Conservation (phyloP, 2,797 vertebrate genomes). For the Thripadectes ignobilis region DNA sequence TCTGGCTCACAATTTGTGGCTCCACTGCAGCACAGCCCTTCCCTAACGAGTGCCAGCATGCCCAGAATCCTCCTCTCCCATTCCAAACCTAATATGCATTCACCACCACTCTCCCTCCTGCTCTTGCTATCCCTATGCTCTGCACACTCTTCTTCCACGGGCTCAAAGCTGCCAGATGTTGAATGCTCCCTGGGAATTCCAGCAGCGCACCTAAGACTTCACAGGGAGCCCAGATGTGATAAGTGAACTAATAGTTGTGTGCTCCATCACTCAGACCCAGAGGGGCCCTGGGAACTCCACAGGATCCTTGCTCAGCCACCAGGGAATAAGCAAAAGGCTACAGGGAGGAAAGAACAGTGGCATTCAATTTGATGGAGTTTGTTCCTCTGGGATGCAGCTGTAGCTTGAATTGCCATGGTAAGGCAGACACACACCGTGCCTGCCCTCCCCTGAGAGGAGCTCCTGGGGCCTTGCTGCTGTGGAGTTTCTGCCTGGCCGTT, state of each 20-base stretch:
- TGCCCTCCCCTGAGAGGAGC: background rate
- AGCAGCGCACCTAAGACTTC: background rate
- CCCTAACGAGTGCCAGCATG: background rate
- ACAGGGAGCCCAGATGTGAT: background rate
- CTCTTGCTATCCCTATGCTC: fast-evolving
- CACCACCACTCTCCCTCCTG: background rate
- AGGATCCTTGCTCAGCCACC: background rate
- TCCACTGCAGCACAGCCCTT: background rate
- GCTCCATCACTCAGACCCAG: background rate
- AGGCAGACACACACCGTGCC: background rate
- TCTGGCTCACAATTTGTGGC: background rate
- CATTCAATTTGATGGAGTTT: background rate
- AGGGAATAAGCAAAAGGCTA: background rate
- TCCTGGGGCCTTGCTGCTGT: background rate
- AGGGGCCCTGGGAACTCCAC: background rate
- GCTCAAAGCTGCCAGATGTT: background rate
- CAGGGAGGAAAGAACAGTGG: background rate
- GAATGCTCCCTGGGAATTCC: background rate
- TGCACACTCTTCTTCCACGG: background rate
- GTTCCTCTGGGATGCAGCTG: background rate
- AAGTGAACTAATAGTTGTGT: background rate
- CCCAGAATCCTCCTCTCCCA: background rate
- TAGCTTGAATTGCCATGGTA: background rate
- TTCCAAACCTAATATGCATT: background rate
- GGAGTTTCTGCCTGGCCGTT: background rate